Evolutionary conservation across 2,113 vertebrate genomes (phyloP).

Genomic region (Genyomyrus donnyi): DNA sequence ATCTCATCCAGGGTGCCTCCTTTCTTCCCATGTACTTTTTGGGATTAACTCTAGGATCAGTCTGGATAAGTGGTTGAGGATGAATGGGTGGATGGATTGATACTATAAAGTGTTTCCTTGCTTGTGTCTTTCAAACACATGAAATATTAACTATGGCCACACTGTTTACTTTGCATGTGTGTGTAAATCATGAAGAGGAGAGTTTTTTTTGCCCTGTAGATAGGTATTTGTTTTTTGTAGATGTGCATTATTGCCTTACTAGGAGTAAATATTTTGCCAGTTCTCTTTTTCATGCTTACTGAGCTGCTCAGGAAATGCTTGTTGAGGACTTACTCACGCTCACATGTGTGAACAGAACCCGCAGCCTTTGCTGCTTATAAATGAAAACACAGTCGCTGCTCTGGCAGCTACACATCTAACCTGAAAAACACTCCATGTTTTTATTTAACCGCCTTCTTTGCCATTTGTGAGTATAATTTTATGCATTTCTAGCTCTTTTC

Average conservation of each 20-base stretch:
- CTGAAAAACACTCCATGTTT: not conserved
- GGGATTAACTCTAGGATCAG: not conserved
- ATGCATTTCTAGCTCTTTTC: not conserved
- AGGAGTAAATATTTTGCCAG: not conserved
- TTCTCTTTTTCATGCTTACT: not conserved
- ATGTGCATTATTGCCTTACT: not conserved
- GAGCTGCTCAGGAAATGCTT: constrained; percentile 23
- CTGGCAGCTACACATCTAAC: constrained; percentile 13
- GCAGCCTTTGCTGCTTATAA: constrained; percentile 42
- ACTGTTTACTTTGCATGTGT: not conserved
- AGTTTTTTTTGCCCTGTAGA: not conserved
- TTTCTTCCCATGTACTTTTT: not conserved
- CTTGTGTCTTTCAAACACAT: not conserved
- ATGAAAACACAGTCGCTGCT: constrained; percentile 44
- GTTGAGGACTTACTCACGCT: constrained; percentile 27
- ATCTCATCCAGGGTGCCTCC: not conserved
- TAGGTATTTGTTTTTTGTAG: not conserved
- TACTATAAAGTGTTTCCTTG: not conserved
- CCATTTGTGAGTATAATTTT: not conserved
- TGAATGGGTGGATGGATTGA: not conserved
- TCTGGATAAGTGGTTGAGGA: not conserved
- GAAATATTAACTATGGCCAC: not conserved
- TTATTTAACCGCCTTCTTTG: not conserved
- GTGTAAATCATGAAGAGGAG: not conserved
- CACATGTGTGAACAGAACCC: constrained; percentile 38